Evolutionary conservation across 30 jellyfish, hydroid and myxozoan genomes (phyloP).

Genomic region (Chrysaora quinquecirrha): DNA sequence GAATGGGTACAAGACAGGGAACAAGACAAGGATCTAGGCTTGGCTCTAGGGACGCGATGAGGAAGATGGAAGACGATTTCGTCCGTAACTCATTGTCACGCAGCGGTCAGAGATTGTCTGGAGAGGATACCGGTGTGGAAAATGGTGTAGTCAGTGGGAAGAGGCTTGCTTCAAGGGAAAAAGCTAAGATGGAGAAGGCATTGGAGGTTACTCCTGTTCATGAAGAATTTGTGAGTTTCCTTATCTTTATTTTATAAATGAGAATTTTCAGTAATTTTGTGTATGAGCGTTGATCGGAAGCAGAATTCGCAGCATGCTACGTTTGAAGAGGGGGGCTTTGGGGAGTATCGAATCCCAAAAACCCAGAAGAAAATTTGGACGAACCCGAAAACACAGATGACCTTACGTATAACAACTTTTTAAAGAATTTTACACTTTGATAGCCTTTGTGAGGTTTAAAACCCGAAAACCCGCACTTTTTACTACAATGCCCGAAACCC

Average conservation of each 20-base stretch:
- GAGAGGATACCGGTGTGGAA: slow-evolving; percentile 21
- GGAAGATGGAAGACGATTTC: slow-evolving; percentile 60
- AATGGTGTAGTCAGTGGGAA: background rate
- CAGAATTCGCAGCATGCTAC: no score
- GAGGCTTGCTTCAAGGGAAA: slow-evolving; percentile 19
- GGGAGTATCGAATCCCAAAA: no score
- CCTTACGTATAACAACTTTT: no score
- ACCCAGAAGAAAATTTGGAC: no score
- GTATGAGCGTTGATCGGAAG: no score
- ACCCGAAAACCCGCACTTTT: no score
- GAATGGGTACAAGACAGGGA: slow-evolving; percentile 39
- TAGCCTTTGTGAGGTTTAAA: no score
- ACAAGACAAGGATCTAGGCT: slow-evolving; percentile 56
- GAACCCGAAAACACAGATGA: no score
- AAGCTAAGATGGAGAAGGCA: background rate
- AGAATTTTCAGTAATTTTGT: no score
- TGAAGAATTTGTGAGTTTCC: slow-evolving; percentile 48
- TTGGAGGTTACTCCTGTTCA: slow-evolving; percentile 21
- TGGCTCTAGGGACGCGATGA: slow-evolving; percentile 53
- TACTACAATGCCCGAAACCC: no score
- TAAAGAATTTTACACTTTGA: no score
- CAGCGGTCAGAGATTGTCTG: slow-evolving; percentile 66
- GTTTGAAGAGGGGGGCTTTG: no score
- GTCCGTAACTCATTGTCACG: slow-evolving; percentile 61
- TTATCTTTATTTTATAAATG: background rate